These are phyloP conservation scores for Periophthalmodon schlosseri DNA, from an alignment of 2,113 vertebrate species.

Conservation along the genomic window DNA sequence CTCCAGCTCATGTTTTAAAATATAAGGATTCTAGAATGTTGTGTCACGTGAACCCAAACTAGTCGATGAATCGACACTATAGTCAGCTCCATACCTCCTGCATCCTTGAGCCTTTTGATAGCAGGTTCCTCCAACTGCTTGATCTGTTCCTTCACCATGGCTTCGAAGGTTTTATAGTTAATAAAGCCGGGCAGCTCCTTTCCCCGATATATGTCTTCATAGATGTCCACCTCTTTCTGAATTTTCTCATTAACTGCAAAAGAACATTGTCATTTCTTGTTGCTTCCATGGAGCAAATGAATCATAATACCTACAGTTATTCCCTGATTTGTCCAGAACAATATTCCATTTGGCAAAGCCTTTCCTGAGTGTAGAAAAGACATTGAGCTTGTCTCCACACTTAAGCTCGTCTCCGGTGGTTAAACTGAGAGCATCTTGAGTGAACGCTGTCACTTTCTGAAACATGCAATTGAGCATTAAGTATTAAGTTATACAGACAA, in stretches of 20 bases:
- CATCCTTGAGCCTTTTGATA: slow-evolving; percentile 66
- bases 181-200: slow-evolving; percentile 85
- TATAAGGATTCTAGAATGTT: too few species aligned
- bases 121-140: slow-evolving; percentile 81
- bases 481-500: neutral
- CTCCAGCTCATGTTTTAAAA: too few species aligned
- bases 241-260: slow-evolving; percentile 66
- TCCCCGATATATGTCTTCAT: slow-evolving; percentile 80
- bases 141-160: slow-evolving; percentile 80
- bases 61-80: neutral
- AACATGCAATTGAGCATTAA: neutral
- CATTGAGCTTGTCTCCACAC: slow-evolving; percentile 40
- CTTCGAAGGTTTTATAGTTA: slow-evolving; percentile 85
- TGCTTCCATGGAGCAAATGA: neutral
- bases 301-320: slow-evolving; percentile 67
- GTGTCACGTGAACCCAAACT: too few species aligned
- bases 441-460: slow-evolving; percentile 84
- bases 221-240: slow-evolving; percentile 49
- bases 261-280: neutral
- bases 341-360: slow-evolving; percentile 73
- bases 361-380: slow-evolving; percentile 75
- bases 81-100: slow-evolving; percentile 38
- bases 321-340: slow-evolving; percentile 11
- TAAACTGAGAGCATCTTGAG: slow-evolving; percentile 63
- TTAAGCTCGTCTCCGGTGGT: slow-evolving; percentile 79